phyloP scores from a whole-genome alignment of 2,888 invertebrate genomes.

The Blastobasis adustella region DNA sequence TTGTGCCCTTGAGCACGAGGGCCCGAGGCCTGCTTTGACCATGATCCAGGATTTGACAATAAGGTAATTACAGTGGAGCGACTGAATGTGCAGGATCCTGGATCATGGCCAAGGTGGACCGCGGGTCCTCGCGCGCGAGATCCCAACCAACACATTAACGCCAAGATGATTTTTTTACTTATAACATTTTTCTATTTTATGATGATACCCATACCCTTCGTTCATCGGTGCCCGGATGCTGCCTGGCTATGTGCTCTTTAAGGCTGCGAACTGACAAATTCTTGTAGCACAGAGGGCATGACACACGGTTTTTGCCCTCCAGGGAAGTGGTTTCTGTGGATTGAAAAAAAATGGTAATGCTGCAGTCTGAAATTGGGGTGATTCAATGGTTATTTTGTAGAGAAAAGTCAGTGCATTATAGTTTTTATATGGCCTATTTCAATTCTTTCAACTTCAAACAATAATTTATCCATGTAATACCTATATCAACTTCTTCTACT shows the following conservation, averaged over 20 bases:
- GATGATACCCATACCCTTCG: constrained; percentile 12
- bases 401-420: background rate
- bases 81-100: too few relatives aligned
- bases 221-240: constrained; percentile 39
- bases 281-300: constrained; percentile 39
- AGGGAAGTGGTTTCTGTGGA: background rate
- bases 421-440: background rate
- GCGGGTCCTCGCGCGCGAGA: too few relatives aligned
- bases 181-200: too few relatives aligned
- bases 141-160: too few relatives aligned
- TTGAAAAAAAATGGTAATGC: background rate
- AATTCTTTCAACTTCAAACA: background rate
- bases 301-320: constrained; percentile 17
- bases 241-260: constrained; percentile 29
- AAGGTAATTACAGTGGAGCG: too few relatives aligned
- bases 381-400: background rate
- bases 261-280: constrained; percentile 38
- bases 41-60: too few relatives aligned
- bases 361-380: background rate
- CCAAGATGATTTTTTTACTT: too few relatives aligned
- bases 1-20: too few relatives aligned
- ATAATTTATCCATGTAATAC: background rate
- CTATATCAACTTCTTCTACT: background rate
- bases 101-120: too few relatives aligned
- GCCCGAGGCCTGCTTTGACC: too few relatives aligned